Evolutionary conservation across 2,113 vertebrate species (phyloP).

Genomic region (Smithornis capensis): DNA sequence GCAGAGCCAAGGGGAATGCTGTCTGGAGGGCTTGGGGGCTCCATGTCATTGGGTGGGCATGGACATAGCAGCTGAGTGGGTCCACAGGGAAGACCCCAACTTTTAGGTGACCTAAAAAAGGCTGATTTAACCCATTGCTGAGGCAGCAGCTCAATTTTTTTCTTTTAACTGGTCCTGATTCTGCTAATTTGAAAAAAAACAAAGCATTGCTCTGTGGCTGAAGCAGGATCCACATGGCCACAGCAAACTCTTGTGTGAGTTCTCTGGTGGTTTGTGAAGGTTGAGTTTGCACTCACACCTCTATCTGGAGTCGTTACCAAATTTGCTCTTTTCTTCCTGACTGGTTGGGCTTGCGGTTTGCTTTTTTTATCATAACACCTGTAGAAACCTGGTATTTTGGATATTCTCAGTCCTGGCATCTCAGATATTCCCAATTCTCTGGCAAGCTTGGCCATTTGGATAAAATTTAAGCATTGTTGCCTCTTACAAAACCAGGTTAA

Average conservation of each 20-base stretch:
- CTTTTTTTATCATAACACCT: neutral
- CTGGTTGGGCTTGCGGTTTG: neutral
- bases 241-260: neutral
- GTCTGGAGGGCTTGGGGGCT: neutral
- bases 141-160: neutral
- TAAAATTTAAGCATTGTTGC: neutral
- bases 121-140: neutral
- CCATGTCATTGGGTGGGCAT: neutral
- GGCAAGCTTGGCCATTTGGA: neutral
- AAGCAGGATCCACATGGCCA: neutral
- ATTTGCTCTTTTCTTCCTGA: neutral
- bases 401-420: neutral
- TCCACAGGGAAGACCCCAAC: neutral
- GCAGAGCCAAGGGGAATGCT: neutral
- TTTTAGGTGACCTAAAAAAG: neutral
- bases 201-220: neutral
- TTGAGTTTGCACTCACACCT: neutral
- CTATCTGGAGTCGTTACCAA: neutral
- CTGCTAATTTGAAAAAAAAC: neutral
- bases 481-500: neutral
- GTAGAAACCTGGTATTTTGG: neutral
- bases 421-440: neutral
- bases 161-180: neutral
- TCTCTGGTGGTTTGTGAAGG: no score
- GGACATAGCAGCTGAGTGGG: accelerated